Base-by-base conservation (phyloP, 2,888 invertebrate genomes). In the Empis stercorea region DNA sequence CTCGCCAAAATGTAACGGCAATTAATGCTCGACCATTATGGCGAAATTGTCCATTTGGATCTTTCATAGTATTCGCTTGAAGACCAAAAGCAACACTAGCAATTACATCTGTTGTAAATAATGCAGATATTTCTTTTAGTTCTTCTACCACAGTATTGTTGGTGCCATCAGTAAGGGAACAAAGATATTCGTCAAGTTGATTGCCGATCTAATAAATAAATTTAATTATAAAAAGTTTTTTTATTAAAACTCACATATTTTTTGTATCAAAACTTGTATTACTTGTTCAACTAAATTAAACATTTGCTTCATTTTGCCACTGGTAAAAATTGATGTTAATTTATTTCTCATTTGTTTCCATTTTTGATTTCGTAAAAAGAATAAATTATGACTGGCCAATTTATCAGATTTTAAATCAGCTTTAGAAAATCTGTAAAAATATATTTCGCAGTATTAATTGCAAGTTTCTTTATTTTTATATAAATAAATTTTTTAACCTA, bases 251-350 rank as follows among this genome's bases (percentile, higher is more conserved):
- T n/a, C n/a, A n/a, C n/a, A n/a, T n/a, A n/a, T n/a, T n/a, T n/a
- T n/a, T n/a, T n/a, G n/a, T n/a, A n/a, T n/a, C n/a, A n/a, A n/a
- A n/a, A n/a, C n/a, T n/a, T n/a, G n/a, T n/a, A n/a, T 45, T 49
- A 66, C 64, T 55, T 65, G 58, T 30, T 58, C 56, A 54, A 68
- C 57, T 10, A 68, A 52, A 2, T 58, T 56, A 58, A 67, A 68
- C 65, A 67, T 64, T 48, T 65, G 63, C 42, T 67, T 70, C 1
- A 70, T 56, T 45, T 68, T 68, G 4, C 64, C 68, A 44, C 63
- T 64, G 1, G 71, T 71, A 50, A 71, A 74, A 2, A 72, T 62
- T 0, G 74, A 72, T 1, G 73, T 64, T 4, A 74, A 46, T 49
- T 70, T 72, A 1, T 58, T 43, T 23, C 74, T 60, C 1, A 73